Evolutionary conservation across 2,888 invertebrate species (phyloP).

Genomic region (Axea sp.): DNA sequence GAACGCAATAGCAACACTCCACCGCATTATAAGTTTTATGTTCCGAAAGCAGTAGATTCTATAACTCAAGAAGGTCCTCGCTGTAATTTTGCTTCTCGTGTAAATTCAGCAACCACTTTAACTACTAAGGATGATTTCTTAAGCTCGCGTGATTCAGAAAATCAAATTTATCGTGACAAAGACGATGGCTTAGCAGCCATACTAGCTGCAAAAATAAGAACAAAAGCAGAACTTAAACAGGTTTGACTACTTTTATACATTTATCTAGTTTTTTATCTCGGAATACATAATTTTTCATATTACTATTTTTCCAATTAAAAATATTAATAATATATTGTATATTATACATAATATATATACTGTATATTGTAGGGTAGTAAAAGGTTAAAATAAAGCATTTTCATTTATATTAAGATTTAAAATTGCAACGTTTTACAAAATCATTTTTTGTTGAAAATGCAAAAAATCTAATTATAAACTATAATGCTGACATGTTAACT

Average conservation of each 20-base stretch:
- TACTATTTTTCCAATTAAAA: no score
- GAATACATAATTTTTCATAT: no score
- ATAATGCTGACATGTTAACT: no score
- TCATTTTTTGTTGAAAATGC: no score
- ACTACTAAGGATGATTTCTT: constrained; percentile 74
- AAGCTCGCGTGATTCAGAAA: constrained; percentile 72
- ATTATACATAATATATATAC: no score
- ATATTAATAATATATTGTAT: no score
- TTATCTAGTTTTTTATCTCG: not conserved
- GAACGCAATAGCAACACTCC: constrained; percentile 80
- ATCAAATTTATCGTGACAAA: constrained; percentile 76
- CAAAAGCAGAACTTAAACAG: constrained; percentile 90
- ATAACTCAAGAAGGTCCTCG: constrained; percentile 79
- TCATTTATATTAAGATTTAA: no score
- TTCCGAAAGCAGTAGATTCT: constrained; percentile 86
- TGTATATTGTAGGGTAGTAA: no score
- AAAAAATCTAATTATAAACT: no score
- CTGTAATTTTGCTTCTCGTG: constrained; percentile 72
- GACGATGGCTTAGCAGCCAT: constrained; percentile 84
- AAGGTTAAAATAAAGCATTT: no score
- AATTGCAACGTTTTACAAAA: no score
- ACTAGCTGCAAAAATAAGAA: constrained; percentile 87
- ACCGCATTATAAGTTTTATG: constrained; percentile 83
- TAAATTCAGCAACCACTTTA: constrained; percentile 74
- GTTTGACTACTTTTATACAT: constrained; percentile 58